Evolutionary conservation across 2,888 invertebrate genomes (phyloP), one percentile per base, ranked within the genome.

Genomic region (Ophion ellenae): DNA sequence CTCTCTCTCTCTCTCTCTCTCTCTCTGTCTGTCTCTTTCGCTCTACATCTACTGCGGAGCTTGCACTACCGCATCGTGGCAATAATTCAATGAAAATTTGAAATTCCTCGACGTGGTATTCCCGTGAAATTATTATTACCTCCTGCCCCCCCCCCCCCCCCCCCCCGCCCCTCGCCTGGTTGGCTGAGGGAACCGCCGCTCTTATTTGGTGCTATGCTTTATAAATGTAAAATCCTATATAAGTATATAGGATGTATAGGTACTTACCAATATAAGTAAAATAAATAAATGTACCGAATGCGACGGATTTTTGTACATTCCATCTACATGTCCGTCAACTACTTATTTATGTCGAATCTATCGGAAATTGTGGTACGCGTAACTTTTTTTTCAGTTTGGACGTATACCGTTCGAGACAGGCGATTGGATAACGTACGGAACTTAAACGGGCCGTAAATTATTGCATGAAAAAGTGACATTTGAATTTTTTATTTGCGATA

Each of bases 41-140:
- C n/a, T 17, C 64, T 79, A 70, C 36, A 75, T 75, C 70, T 53
- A 32, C 17, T 45, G n/a, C 9, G 20, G 40, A 32, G 53, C 69
- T 11, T 24, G 71, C 57, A 57, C 36, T 36, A 53, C 75, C 70
- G 17, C 47, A 40, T 40, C n/a, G n/a, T 36, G 40, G 84, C 80
- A 84, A 80, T 80, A 84, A 71, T 66, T 76, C 66, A 20, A 67
- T 57, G 24, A 76, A 76, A 75, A 76, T 64, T 84, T 80, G 75
- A 28, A 47, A 84, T 71, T 75, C 71, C 71, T 17, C 67, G 63
- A 45, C 47, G 40, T 40, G 40, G 59, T 53, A 66, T 59, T 64
- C 24, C 40, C 20, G 11, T 47, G 47, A n/a, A 59, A 74, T n/a
- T 70, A 57, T 47, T 77, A 28, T 71, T 71, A 59, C 64, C 66